phyloP scores from a whole-genome alignment of 2,888 invertebrate species.

The Sarcophaga rosellei region DNA sequence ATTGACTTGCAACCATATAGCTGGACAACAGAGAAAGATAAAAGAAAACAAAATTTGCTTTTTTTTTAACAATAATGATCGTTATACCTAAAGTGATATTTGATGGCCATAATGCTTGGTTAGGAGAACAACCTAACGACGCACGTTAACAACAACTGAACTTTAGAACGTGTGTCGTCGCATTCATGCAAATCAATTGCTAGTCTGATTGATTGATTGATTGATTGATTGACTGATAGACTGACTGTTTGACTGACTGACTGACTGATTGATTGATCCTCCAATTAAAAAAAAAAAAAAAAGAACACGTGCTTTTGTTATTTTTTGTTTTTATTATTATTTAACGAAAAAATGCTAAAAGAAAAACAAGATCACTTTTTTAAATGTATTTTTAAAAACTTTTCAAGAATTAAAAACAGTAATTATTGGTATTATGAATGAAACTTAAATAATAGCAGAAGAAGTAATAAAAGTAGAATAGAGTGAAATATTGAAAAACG shows the following conservation, averaged over 20 bases:
- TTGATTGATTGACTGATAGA: background rate
- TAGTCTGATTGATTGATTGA: constrained; percentile 31
- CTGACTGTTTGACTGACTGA: constrained; percentile 30
- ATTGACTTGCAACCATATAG: constrained; percentile 54
- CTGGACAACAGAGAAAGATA: constrained; percentile 57
- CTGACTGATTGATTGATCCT: constrained; percentile 51
- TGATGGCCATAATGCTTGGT: constrained; percentile 58
- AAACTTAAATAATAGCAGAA: constrained; percentile 20
- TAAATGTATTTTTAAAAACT: background rate
- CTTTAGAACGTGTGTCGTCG: constrained; percentile 40
- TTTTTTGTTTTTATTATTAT: constrained; percentile 53
- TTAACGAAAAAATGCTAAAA: background rate
- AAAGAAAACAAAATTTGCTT: constrained; percentile 35
- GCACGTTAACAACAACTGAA: constrained; percentile 42
- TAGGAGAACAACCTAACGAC: constrained; percentile 37
- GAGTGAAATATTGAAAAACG: background rate
- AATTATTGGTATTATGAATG: background rate
- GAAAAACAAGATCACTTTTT: background rate
- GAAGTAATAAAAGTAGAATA: background rate
- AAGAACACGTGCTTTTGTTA: constrained; percentile 69
- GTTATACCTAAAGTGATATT: constrained; percentile 62
- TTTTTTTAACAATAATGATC: constrained; percentile 28
- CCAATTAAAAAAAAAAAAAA: constrained; percentile 51
- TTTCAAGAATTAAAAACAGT: background rate
- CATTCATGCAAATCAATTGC: constrained; percentile 55